Percentiles rank a stretch among this genome's conserved stretches.
Conservation (phyloP, 2,888 invertebrate genomes). For the Tachina fera region DNA sequence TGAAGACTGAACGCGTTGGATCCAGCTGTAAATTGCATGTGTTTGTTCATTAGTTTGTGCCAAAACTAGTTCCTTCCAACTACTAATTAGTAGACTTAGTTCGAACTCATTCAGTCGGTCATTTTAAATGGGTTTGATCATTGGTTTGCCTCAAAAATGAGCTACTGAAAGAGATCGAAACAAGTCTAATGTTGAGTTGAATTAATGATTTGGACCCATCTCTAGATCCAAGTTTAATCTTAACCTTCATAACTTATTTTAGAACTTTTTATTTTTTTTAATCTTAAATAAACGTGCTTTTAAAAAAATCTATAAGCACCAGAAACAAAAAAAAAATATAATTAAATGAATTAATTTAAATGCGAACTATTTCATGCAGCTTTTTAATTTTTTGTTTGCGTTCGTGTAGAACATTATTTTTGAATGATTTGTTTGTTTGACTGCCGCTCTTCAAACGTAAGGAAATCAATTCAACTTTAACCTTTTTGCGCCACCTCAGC, state of each 20-base stretch:
- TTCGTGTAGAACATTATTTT: background rate
- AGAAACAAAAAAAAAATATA: background rate
- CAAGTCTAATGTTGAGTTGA: too few relatives aligned
- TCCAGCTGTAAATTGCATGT: too few relatives aligned
- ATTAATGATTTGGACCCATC: too few relatives aligned
- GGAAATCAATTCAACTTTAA: constrained; percentile 51
- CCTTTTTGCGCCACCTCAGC: constrained; percentile 53
- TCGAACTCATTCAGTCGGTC: too few relatives aligned
- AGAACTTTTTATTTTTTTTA: constrained; percentile 19
- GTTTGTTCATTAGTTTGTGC: too few relatives aligned
- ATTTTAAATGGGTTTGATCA: background rate
- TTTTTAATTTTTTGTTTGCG: background rate
- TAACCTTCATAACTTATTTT: too few relatives aligned
- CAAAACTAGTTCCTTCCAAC: too few relatives aligned
- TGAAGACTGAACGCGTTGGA: too few relatives aligned
- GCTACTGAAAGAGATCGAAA: too few relatives aligned
- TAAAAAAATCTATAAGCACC: constrained; percentile 5
- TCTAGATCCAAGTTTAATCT: background rate
- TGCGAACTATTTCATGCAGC: constrained; percentile 39
- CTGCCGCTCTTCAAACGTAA: constrained; percentile 48
- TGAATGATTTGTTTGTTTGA: constrained; percentile 21
- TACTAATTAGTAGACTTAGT: too few relatives aligned
- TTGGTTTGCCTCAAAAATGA: too few relatives aligned
- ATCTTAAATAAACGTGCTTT: constrained; percentile 40
- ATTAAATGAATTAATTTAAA: constrained; percentile 42